Base-by-base conservation (phyloP, 2,888 invertebrate species). In the Vanessa cardui region DNA sequence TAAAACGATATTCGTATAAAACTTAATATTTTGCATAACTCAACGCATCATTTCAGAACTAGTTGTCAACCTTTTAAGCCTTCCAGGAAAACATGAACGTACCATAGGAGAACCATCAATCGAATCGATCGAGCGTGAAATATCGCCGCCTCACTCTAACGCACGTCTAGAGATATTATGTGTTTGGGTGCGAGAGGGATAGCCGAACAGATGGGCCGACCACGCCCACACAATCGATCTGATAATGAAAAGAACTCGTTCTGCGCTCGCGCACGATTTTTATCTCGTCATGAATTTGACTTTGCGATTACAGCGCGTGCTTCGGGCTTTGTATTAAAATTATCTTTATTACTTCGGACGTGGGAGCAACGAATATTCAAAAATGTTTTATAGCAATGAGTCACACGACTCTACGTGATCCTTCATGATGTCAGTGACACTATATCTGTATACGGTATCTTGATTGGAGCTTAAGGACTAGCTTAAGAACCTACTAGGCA, bases 221-320 rank as follows among this genome's bases (percentile, higher is more conserved):
- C 88, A 83, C 90, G 89, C 91, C 90, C 80, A 81, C 83, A 78
- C 80, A 81, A 90, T 89, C 85, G 89, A 90, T 89, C 88, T 81
- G 90, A 90, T 90, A 90, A 86, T 83, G 83, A 80, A 80, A 81
- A 66, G 66, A 72, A 88, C 89, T 78, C 76, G 87, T 88, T 85
- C 73, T 79, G 82, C 83, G 84, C 84, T 75, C 76, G 85, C 84
- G 86, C 72, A 74, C 69, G 76, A 76, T 76, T 76, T 74, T 74
- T 76, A 76, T 76, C 76, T 70, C 69, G 68, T 72, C 75, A 70
- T 75, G 75, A 74, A 70, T 74, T 79, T 79, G 76, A 78, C 79
- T 85, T 83, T 77, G 83, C 83, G 82, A 76, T 77, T 73, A 76
- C 78, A 76, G 78, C 80, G 79, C 84, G 82, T 85, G 86, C 83